These are phyloP conservation scores for Melieria crassipennis DNA, from an alignment of 2,888 invertebrate genomes.

Conservation along the genomic window DNA sequence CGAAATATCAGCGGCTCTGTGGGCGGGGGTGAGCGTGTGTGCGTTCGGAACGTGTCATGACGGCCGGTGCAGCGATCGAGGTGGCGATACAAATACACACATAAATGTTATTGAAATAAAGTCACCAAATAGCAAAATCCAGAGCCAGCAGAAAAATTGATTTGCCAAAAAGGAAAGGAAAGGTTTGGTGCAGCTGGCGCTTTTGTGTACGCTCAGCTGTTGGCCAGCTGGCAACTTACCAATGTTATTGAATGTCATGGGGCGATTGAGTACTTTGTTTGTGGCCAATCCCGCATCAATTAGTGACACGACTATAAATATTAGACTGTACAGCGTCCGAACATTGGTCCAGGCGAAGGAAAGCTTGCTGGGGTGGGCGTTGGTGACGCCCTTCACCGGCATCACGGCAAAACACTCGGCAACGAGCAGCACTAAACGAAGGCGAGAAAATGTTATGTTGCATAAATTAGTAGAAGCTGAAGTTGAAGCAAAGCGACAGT, in stretches of 20 bases:
- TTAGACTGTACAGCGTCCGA: slow-evolving; percentile 54
- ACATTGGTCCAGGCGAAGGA: slow-evolving; percentile 60
- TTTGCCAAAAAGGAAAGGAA: not conserved
- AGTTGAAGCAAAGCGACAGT: not conserved
- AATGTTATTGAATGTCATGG: slow-evolving; percentile 58
- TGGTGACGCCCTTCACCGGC: slow-evolving; percentile 68
- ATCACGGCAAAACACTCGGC: slow-evolving; percentile 69
- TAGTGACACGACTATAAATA: slow-evolving; percentile 46
- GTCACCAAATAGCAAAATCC: slow-evolving; percentile 5
- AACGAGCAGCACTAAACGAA: slow-evolving; percentile 55
- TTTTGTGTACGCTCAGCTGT: not conserved
- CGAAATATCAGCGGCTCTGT: slow-evolving; percentile 61
- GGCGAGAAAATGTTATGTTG: not conserved
- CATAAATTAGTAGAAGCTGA: no score
- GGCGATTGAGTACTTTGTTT: slow-evolving; percentile 49
- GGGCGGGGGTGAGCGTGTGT: not conserved
- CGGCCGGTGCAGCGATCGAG: not conserved
- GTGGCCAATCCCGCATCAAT: slow-evolving; percentile 49
- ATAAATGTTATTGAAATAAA: slow-evolving; percentile 26
- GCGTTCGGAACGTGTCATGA: not conserved
- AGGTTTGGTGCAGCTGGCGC: not conserved
- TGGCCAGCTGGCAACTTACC: slow-evolving; percentile 45
- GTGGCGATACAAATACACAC: not conserved
- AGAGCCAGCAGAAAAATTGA: not conserved
- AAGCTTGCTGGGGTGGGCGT: slow-evolving; percentile 63